Percentiles rank a stretch among this genome's conserved stretches.
These are phyloP conservation scores for Cecidostiba fungosa DNA, from an alignment of 2,888 invertebrate species.

Conservation along the genomic window DNA sequence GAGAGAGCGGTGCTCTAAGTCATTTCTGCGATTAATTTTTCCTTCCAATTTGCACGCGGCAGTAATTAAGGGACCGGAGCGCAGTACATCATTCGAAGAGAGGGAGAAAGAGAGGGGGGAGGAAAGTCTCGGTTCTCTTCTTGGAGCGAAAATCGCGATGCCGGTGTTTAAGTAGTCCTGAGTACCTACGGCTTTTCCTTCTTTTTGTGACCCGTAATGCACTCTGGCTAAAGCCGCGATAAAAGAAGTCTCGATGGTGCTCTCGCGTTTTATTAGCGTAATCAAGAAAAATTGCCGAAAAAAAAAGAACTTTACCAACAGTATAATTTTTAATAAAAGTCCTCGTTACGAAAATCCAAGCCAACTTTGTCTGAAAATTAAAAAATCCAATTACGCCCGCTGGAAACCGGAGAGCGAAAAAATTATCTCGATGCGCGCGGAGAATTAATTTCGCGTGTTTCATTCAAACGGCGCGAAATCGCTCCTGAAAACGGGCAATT, in stretches of 20 bases:
- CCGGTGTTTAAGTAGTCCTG: constrained; percentile 32
- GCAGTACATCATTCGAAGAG: constrained; percentile 77
- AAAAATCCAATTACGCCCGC: neutral
- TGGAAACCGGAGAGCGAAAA: constrained; percentile 6
- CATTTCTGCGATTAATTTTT: constrained; percentile 81
- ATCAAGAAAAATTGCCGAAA: neutral
- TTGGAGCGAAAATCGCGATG: neutral
- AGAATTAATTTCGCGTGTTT: constrained; percentile 52
- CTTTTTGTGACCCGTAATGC: neutral
- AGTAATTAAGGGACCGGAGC: constrained; percentile 79
- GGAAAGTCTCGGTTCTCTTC: constrained; percentile 44
- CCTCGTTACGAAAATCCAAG: too few species aligned
- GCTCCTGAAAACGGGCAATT: constrained; percentile 61
- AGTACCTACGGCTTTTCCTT: neutral
- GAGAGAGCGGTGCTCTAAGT: constrained; percentile 74
- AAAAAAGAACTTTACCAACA: too few species aligned
- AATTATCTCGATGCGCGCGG: too few species aligned
- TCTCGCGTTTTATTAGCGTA: too few species aligned
- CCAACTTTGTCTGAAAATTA: too few species aligned
- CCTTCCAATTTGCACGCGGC: constrained; percentile 81
- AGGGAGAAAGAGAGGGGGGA: too few species aligned
- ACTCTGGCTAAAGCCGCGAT: neutral
- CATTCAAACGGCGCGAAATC: constrained; percentile 61
- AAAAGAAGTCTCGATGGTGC: neutral
- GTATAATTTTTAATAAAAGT: too few species aligned